These are phyloP conservation scores for Pitta sordida DNA, from an alignment of 2,113 vertebrate genomes.

Conservation along the genomic window DNA sequence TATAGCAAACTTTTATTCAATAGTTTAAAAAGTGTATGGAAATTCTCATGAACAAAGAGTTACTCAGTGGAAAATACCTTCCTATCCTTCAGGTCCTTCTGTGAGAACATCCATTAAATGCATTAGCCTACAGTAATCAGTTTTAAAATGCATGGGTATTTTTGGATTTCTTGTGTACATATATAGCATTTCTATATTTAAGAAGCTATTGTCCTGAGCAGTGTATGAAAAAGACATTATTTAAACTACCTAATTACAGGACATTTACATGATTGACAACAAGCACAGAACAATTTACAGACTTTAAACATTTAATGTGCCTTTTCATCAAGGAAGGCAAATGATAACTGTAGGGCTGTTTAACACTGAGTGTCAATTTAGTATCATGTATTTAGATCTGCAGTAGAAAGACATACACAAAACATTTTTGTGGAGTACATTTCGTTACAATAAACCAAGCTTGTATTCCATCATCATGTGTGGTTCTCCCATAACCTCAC, in stretches of 20 bases:
- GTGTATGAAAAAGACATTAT: constrained; percentile 23
- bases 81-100: neutral
- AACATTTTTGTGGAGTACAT: neutral
- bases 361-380: constrained; percentile 49
- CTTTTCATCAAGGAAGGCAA: constrained; percentile 60
- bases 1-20: constrained; percentile 67
- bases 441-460: constrained; percentile 82
- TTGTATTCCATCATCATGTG: constrained; percentile 93
- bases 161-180: neutral
- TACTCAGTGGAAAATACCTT: constrained; percentile 22
- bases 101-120: constrained; percentile 14
- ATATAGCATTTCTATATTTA: constrained; percentile 21
- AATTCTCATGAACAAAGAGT: constrained; percentile 39
- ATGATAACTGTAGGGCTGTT: neutral
- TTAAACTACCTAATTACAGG: constrained; percentile 31
- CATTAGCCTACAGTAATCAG: constrained; percentile 12
- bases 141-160: constrained; percentile 19
- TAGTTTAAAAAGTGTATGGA: constrained; percentile 56
- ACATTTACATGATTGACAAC: constrained; percentile 52
- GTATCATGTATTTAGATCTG: constrained; percentile 32
- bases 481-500: constrained; percentile 94
- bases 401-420: constrained; percentile 20
- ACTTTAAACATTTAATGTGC: constrained; percentile 63
- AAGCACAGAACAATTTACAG: constrained; percentile 48
- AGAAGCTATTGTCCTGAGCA: constrained; percentile 52